Conservation (phyloP, 2,113 vertebrate genomes). For the Saguinus imperator region DNA sequence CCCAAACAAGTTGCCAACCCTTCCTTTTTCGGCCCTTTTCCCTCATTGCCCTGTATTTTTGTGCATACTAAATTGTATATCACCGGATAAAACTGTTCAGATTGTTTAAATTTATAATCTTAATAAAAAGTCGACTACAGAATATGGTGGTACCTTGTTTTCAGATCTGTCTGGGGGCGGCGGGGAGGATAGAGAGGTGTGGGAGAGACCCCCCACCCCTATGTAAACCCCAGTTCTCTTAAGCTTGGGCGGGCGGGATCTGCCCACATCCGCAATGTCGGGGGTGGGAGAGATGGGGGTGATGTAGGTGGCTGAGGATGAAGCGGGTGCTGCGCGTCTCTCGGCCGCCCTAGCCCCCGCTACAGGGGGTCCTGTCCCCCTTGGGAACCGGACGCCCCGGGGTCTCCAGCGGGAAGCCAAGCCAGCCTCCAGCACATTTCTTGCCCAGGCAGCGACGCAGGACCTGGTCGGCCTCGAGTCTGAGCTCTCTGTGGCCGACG, state of each 20-base stretch:
- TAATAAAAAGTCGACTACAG: constrained; percentile 91
- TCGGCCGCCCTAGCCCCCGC: background rate
- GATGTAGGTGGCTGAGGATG: background rate
- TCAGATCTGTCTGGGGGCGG: background rate
- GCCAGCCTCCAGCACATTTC: constrained; percentile 43
- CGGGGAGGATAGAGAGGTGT: background rate
- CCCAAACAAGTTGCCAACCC: constrained; percentile 89
- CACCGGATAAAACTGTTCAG: constrained; percentile 96
- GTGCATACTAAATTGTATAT: constrained; percentile 94
- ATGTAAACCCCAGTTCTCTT: background rate
- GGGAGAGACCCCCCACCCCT: background rate
- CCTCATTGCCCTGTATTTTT: constrained; percentile 92
- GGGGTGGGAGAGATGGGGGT: background rate
- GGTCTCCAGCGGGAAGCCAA: constrained; percentile 22
- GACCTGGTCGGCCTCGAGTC: background rate
- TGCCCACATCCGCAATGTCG: constrained; percentile 37
- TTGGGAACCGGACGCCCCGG: background rate
- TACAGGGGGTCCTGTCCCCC: background rate
- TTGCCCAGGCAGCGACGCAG: background rate
- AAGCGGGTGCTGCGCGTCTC: background rate
- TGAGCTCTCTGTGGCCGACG: background rate
- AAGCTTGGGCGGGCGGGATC: background rate
- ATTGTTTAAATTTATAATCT: constrained; percentile 96
- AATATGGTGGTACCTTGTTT: constrained; percentile 57
- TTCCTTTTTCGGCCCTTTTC: constrained; percentile 56